A percentile compares a stretch with the other conserved stretches of the same genome.
Evolutionary conservation across 2,797 vertebrate species (phyloP).

Genomic region (Rhynchotus rufescens): DNA sequence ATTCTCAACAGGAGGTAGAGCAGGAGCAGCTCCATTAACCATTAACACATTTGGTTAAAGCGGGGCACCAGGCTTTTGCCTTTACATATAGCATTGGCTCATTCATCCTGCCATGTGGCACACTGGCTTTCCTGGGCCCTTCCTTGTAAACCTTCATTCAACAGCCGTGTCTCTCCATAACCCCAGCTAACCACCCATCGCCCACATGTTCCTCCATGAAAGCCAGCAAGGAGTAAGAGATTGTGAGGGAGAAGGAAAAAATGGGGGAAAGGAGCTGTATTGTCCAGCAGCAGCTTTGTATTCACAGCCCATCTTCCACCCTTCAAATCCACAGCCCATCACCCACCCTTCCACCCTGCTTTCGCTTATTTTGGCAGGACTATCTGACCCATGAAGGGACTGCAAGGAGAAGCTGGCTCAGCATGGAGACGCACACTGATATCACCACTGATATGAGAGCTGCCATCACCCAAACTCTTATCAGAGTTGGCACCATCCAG

Average conservation of each 20-base stretch:
- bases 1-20: neutral
- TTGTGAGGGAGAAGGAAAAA: neutral
- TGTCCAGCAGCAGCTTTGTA: neutral
- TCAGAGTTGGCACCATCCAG: neutral
- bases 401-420: neutral
- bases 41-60: rapidly evolving
- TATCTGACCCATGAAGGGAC: rapidly evolving
- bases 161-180: neutral
- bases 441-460: neutral
- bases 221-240: neutral
- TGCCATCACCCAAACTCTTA: neutral
- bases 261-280: rapidly evolving
- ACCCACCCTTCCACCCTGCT: neutral
- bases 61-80: neutral
- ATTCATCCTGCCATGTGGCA: no score
- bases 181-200: neutral
- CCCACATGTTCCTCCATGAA: neutral
- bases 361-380: neutral
- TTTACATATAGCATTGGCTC: rapidly evolving
- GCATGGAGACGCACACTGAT: rapidly evolving
- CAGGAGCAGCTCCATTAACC: neutral
- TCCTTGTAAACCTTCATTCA: neutral
- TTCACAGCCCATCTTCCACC: neutral
- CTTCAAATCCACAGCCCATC: neutral
- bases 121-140: neutral